Evolutionary conservation across 2,113 vertebrate species (phyloP).

Genomic region (Malurus elegans): DNA sequence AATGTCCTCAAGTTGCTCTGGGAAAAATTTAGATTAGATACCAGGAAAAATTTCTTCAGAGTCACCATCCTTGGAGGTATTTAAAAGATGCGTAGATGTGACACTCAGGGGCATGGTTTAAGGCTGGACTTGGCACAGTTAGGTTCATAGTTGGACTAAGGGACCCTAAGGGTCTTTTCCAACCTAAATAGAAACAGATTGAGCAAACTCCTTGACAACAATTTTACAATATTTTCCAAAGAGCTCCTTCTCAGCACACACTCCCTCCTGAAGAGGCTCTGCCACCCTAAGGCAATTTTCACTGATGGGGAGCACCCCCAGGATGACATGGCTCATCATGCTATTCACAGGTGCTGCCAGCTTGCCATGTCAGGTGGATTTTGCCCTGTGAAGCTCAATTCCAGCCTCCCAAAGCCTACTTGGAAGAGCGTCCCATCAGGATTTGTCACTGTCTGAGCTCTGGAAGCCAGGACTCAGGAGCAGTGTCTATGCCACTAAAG

Average conservation of each 20-base stretch:
- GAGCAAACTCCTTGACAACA: not conserved
- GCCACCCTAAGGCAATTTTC: not conserved
- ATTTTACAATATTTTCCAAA: not conserved
- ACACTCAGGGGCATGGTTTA: fast-evolving
- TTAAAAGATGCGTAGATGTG: not conserved
- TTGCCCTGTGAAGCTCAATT: not conserved
- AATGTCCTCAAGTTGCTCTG: not conserved
- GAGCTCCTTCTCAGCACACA: not conserved
- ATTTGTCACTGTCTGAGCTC: not conserved
- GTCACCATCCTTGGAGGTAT: too few species aligned
- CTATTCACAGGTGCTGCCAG: not conserved
- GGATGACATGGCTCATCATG: fast-evolving
- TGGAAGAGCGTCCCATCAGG: not conserved
- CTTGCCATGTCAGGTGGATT: not conserved
- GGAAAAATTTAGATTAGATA: not conserved
- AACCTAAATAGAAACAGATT: not conserved
- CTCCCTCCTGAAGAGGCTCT: not conserved
- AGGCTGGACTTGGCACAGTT: not conserved
- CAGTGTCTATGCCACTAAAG: not conserved
- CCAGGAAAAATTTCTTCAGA: not conserved
- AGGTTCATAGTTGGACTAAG: not conserved
- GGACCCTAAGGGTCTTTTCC: not conserved
- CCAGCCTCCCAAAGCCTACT: not conserved
- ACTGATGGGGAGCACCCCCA: not conserved
- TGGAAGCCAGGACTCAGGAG: not conserved